These are phyloP conservation scores for Plumapathes pennacea DNA, from an alignment of 92 coral and sea anemone species.

Conservation along the genomic window DNA sequence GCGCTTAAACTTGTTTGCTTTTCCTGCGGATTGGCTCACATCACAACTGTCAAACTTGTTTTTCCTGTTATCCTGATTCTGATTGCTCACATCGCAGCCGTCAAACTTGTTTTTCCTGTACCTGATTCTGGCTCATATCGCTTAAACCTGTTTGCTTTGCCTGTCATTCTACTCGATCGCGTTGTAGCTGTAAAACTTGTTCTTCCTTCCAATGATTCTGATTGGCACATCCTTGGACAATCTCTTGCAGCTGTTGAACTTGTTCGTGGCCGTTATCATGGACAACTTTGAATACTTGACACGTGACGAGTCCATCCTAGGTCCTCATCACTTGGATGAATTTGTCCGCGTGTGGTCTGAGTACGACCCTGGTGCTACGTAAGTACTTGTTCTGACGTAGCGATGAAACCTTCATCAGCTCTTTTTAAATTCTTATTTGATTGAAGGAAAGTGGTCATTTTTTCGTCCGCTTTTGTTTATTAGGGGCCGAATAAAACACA, in stretches of 20 bases:
- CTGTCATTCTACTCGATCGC: no score
- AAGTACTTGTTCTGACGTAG: slow-evolving; percentile 58
- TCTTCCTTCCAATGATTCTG: no score
- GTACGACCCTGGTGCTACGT: slow-evolving; percentile 99
- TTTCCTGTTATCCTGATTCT: no score
- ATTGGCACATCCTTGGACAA: no score
- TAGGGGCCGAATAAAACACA: slow-evolving; percentile 98
- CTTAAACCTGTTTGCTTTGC: no score
- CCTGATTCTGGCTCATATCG: no score
- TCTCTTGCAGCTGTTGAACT: slow-evolving; percentile 85
- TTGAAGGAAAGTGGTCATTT: not conserved
- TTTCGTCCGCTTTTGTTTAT: slow-evolving; percentile 1
- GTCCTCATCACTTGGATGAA: slow-evolving; percentile 99
- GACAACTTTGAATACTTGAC: slow-evolving; percentile 99
- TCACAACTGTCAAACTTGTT: no score
- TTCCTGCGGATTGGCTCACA: no score
- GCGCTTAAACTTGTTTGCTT: no score
- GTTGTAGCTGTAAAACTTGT: no score
- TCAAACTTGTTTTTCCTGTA: no score
- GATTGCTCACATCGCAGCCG: no score
- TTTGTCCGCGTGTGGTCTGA: slow-evolving; percentile 99
- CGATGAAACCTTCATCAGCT: not conserved
- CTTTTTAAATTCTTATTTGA: not conserved
- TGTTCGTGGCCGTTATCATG: slow-evolving; percentile 99
- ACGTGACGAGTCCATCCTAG: slow-evolving; percentile 98